Evolutionary conservation across 2,797 vertebrate genomes (phyloP).

Genomic region (Lepilemur ruficaudatus): DNA sequence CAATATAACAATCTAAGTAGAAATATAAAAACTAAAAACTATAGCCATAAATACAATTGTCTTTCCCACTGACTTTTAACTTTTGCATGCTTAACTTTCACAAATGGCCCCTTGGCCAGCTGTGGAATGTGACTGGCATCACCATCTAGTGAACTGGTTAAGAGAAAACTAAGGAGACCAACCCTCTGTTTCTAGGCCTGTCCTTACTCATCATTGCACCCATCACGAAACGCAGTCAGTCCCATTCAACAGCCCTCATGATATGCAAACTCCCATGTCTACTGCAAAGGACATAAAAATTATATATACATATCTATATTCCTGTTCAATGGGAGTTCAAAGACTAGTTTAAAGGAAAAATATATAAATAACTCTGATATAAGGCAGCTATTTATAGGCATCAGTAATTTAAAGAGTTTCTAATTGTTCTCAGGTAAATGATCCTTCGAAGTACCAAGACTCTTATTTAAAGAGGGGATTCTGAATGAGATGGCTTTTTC

Average conservation of each 20-base stretch:
- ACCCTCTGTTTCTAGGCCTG: background rate
- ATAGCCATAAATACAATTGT: background rate
- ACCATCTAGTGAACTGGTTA: background rate
- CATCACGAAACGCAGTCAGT: background rate
- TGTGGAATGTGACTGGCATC: background rate
- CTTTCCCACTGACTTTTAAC: background rate
- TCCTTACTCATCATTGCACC: background rate
- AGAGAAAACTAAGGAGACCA: background rate
- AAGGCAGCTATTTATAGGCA: background rate
- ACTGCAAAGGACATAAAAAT: background rate
- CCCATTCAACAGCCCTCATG: background rate
- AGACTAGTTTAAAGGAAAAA: constrained; percentile 9
- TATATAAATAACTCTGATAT: background rate
- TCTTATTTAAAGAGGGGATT: background rate
- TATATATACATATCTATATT: background rate
- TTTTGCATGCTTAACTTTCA: background rate
- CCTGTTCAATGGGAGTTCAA: background rate
- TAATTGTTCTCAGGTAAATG: background rate
- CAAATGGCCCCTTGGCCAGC: background rate
- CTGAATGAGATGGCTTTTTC: background rate
- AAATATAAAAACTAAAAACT: background rate
- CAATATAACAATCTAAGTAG: background rate
- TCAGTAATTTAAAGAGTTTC: background rate
- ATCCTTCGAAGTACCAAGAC: background rate
- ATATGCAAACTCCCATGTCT: background rate